Conservation (phyloP, 2,888 invertebrate genomes). For the Acanthococcus lagerstroemiae region DNA sequence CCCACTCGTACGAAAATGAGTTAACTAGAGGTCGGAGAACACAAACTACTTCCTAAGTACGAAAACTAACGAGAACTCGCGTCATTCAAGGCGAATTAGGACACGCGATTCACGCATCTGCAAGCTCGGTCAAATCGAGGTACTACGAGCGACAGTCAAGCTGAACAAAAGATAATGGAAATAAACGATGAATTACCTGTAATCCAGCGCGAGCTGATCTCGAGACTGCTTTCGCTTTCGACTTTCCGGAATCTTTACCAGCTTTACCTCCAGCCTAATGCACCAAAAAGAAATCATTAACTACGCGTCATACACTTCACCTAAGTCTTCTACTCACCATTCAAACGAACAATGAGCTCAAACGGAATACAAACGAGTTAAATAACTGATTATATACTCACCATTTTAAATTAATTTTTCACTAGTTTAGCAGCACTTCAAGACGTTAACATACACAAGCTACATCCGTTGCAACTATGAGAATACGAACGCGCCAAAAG, state of each 20-base stretch:
- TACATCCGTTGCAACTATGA: slow-evolving; percentile 12
- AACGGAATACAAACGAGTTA: not conserved
- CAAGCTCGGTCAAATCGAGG: too few relatives aligned
- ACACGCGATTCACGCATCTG: too few relatives aligned
- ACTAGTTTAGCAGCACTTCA: not conserved
- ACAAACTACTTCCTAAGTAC: too few relatives aligned
- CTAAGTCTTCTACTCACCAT: not conserved
- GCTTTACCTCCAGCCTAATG: slow-evolving; percentile 99
- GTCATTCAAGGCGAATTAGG: too few relatives aligned
- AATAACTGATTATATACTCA: not conserved
- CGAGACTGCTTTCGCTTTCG: slow-evolving; percentile 98
- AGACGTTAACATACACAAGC: not conserved
- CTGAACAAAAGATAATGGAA: too few relatives aligned
- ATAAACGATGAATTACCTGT: slow-evolving; percentile 62
- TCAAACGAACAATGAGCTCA: not conserved
- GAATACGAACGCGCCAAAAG: slow-evolving; percentile 27
- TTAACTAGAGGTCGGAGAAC: too few relatives aligned
- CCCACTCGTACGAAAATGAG: too few relatives aligned
- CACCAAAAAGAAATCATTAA: slow-evolving; percentile 42
- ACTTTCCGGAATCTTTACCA: slow-evolving; percentile 99
- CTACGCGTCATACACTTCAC: not conserved
- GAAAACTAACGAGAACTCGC: too few relatives aligned
- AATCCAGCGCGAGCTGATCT: slow-evolving; percentile 97
- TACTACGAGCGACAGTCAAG: too few relatives aligned
- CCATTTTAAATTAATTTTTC: not conserved